Conservation (phyloP, 2,113 vertebrate species). For the Heliornis fulica region DNA sequence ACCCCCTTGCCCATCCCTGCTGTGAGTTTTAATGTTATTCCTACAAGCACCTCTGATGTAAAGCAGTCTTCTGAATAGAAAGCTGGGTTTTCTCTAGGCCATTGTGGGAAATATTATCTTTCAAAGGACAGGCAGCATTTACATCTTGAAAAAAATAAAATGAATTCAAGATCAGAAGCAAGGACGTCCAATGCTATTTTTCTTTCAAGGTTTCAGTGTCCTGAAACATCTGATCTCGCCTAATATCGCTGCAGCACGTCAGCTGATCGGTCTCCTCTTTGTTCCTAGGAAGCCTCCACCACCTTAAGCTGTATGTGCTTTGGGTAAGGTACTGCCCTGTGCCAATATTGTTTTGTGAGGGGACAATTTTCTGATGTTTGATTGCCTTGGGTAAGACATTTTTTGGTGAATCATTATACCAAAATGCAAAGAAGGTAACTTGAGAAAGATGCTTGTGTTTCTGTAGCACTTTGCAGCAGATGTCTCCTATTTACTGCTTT, state of each 20-base stretch:
- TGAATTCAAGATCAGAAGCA: neutral
- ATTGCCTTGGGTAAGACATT: constrained; percentile 51
- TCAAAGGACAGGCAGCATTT: neutral
- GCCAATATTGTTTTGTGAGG: neutral
- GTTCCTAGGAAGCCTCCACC: neutral
- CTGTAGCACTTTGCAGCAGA: constrained; percentile 81
- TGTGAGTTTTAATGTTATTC: neutral
- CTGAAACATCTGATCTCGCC: neutral
- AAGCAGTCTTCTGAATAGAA: neutral
- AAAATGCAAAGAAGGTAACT: constrained; percentile 80
- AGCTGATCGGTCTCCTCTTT: neutral
- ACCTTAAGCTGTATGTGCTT: neutral
- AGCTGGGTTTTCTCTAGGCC: neutral
- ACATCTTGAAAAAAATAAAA: neutral
- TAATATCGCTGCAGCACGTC: neutral
- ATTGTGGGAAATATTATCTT: neutral
- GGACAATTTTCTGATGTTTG: neutral
- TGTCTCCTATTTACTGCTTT: constrained; percentile 84
- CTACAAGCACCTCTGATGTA: neutral
- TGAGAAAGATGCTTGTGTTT: constrained; percentile 80
- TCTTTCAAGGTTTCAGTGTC: neutral
- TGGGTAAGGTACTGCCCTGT: neutral
- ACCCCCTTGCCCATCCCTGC: neutral
- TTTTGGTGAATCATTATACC: constrained; percentile 74
- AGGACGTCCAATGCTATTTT: neutral